Conservation (phyloP, 2,888 invertebrate genomes). For the Rosalia funebris region DNA sequence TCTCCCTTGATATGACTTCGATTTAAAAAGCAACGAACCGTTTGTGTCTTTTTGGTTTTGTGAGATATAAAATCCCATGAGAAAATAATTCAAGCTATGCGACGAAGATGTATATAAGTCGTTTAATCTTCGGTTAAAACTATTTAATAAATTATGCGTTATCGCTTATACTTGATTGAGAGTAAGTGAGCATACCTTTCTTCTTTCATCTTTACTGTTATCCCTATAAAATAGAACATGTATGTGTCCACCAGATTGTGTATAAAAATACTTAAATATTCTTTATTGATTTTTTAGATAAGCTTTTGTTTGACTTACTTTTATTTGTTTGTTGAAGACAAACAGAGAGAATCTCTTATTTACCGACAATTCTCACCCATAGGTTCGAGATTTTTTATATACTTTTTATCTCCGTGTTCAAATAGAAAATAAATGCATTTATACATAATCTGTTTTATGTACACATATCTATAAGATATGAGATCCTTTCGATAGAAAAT, state of each 20-base stretch:
- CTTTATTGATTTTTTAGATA: constrained; percentile 50
- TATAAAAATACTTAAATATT: constrained; percentile 40
- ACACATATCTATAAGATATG: background rate
- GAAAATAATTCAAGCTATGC: constrained; percentile 21
- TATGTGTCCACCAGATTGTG: background rate
- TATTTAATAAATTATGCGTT: constrained; percentile 20
- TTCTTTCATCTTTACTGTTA: constrained; percentile 11
- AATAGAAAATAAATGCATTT: constrained; percentile 32
- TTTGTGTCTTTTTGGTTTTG: constrained; percentile 14
- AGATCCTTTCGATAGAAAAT: background rate
- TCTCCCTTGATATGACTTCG: background rate
- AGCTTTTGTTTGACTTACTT: constrained; percentile 45
- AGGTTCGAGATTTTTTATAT: constrained; percentile 44
- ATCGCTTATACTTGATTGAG: constrained; percentile 13
- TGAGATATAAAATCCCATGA: constrained; percentile 20
- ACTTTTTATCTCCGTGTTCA: constrained; percentile 41
- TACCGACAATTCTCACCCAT: constrained; percentile 54
- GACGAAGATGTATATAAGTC: constrained; percentile 10
- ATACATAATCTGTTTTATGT: constrained; percentile 24
- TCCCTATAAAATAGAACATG: constrained; percentile 1
- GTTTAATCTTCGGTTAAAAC: constrained; percentile 9
- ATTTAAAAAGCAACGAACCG: constrained; percentile 6
- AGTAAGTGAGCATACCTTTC: background rate
- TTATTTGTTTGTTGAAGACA: constrained; percentile 47
- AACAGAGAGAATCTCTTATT: constrained; percentile 49